Percentiles rank a stretch among this genome's conserved stretches.
Evolutionary conservation across 2,797 vertebrate species (phyloP).

Genomic region (Syngnathus rostellatus): DNA sequence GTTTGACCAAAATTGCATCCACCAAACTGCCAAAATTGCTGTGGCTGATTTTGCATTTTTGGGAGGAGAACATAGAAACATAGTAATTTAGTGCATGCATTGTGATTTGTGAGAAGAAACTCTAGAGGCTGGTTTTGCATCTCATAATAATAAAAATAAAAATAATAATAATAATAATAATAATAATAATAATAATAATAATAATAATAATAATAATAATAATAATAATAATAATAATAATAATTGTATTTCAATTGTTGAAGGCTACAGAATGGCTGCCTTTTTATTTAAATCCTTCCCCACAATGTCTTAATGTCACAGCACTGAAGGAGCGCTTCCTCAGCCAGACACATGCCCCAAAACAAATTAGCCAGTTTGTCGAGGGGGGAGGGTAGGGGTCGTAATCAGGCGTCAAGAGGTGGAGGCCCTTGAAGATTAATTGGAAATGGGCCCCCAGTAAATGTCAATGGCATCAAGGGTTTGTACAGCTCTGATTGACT

Average conservation of each 20-base stretch:
- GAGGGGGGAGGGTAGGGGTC: constrained; percentile 45
- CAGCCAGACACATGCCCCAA: constrained; percentile 67
- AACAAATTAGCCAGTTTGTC: constrained; percentile 77
- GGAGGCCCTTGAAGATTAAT: constrained; percentile 79
- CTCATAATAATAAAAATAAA: too few relatives aligned
- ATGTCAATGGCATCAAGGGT: constrained; percentile 76
- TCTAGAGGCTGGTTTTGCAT: too few relatives aligned
- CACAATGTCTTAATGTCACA: constrained; percentile 49
- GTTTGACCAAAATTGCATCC: background rate
- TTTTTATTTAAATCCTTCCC: constrained; percentile 30
- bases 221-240: too few relatives aligned
- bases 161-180: too few relatives aligned
- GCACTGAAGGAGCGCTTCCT: constrained; percentile 56
- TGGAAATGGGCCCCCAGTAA: constrained; percentile 73
- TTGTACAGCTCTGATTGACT: constrained; percentile 68
- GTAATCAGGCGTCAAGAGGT: constrained; percentile 76
- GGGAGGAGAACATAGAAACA: too few relatives aligned
- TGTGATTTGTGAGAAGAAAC: too few relatives aligned
- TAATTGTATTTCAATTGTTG: constrained; percentile 15
- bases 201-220: too few relatives aligned
- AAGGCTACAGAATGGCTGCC: constrained; percentile 17
- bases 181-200: too few relatives aligned
- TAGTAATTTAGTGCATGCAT: too few relatives aligned
- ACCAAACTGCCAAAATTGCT: background rate
- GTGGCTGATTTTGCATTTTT: too few relatives aligned